Percentiles rank a stretch among this genome's conserved stretches.
Evolutionary conservation across 2,797 vertebrate species (phyloP).

Genomic region (Pangasius mekongensis): DNA sequence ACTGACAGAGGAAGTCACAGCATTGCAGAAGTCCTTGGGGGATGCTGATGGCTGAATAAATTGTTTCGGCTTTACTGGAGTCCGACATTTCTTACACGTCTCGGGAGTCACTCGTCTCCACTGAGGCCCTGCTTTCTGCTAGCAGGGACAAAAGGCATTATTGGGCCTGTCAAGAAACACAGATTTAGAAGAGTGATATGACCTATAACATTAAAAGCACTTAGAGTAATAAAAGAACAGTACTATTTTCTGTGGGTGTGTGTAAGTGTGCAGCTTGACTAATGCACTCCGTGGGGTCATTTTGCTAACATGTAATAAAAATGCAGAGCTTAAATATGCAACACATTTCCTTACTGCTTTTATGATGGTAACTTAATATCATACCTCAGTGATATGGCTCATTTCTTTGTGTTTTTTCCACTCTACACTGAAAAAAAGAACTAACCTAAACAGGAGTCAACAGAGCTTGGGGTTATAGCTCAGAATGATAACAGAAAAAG

Average conservation of each 20-base stretch:
- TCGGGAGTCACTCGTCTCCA: conserved; percentile 47
- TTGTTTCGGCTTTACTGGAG: conserved; percentile 51
- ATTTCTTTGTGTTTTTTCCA: not conserved
- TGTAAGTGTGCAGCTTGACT: not conserved
- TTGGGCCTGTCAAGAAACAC: conserved; percentile 61
- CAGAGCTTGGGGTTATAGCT: not conserved
- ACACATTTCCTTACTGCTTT: not conserved
- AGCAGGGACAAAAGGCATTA: conserved; percentile 58
- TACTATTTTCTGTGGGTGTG: conserved; percentile 29
- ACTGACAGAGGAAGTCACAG: conserved; percentile 42
- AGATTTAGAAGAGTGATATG: conserved; percentile 67
- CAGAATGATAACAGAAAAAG: conserved; percentile 9
- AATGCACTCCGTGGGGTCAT: not conserved
- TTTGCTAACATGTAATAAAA: conserved; percentile 1
- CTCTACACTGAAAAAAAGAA: not conserved
- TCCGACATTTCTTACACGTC: conserved; percentile 51
- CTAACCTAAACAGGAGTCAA: not conserved
- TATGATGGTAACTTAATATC: not conserved
- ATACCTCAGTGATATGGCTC: not conserved
- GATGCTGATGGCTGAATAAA: conserved; percentile 60
- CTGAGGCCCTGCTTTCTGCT: conserved; percentile 33
- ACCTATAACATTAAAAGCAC: conserved; percentile 59
- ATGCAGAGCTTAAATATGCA: conserved; percentile 15
- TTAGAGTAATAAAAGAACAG: conserved; percentile 49
- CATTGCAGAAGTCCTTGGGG: conserved; percentile 50